Conservation (phyloP, 1,140 invertebrate genomes). For the Ostrea edulis region DNA sequence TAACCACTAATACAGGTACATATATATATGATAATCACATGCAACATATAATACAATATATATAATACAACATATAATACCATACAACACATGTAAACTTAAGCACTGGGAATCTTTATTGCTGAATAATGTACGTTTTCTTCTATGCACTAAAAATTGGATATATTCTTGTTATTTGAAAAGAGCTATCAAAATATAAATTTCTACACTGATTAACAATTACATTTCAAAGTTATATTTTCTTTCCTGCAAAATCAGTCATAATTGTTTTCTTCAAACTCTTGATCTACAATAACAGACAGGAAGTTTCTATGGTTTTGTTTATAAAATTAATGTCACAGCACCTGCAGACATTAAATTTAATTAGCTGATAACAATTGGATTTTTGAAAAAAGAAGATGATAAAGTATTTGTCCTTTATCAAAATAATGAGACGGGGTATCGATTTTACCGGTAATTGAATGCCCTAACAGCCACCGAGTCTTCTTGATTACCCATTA, state of each 20-base stretch:
- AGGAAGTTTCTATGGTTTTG: background rate
- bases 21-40: too few relatives aligned
- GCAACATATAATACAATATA: too few relatives aligned
- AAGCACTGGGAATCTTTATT: too few relatives aligned
- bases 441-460: slow-evolving; percentile 24
- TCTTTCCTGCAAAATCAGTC: background rate
- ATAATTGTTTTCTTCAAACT: background rate
- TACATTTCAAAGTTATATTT: too few relatives aligned
- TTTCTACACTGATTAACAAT: too few relatives aligned
- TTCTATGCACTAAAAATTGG: too few relatives aligned
- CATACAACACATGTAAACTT: too few relatives aligned
- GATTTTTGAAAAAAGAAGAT: background rate
- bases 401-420: slow-evolving; percentile 1
- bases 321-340: background rate
- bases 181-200: too few relatives aligned
- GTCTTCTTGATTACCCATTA: background rate
- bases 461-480: background rate
- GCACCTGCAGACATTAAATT: background rate
- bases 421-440: background rate
- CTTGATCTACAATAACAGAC: background rate
- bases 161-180: too few relatives aligned
- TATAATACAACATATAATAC: too few relatives aligned
- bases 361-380: background rate
- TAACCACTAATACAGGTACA: too few relatives aligned
- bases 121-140: too few relatives aligned